Evolutionary conservation across 2,113 vertebrate species (phyloP).

Genomic region (Emydura subglobosa): DNA sequence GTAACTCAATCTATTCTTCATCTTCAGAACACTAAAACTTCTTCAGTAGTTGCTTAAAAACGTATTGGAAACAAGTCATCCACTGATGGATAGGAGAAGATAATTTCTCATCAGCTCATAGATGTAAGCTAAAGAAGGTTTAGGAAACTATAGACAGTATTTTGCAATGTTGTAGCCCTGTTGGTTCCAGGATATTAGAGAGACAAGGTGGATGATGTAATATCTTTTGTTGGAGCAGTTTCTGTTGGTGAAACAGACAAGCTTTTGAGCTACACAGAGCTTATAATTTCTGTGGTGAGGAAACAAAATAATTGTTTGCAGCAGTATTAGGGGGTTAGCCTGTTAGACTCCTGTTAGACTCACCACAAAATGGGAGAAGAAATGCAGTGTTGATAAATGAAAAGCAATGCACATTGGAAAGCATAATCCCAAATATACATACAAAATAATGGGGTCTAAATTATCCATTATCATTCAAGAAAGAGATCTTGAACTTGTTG

Average conservation of each 20-base stretch:
- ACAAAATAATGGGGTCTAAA: no score
- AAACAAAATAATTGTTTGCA: background rate
- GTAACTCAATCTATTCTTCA: background rate
- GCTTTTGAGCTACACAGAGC: background rate
- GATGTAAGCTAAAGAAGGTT: background rate
- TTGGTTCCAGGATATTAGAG: no score
- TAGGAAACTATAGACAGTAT: background rate
- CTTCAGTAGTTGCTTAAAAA: background rate
- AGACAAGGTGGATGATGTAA: no score
- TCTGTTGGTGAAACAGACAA: no score
- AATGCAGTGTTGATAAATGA: no score
- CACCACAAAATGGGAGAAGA: no score
- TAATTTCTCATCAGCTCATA: background rate
- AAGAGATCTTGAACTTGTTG: no score
- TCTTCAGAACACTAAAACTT: background rate
- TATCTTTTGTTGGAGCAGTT: no score
- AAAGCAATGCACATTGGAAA: no score
- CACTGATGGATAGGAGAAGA: background rate
- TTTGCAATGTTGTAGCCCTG: background rate
- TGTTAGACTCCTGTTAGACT: background rate
- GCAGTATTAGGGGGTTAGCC: accelerated
- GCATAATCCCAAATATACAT: no score
- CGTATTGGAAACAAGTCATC: background rate
- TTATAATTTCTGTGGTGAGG: background rate
- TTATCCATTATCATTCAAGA: no score